Evolutionary conservation across 2,113 vertebrate genomes (phyloP), one percentile per base, ranked within the genome.

Genomic region (Indri indri): DNA sequence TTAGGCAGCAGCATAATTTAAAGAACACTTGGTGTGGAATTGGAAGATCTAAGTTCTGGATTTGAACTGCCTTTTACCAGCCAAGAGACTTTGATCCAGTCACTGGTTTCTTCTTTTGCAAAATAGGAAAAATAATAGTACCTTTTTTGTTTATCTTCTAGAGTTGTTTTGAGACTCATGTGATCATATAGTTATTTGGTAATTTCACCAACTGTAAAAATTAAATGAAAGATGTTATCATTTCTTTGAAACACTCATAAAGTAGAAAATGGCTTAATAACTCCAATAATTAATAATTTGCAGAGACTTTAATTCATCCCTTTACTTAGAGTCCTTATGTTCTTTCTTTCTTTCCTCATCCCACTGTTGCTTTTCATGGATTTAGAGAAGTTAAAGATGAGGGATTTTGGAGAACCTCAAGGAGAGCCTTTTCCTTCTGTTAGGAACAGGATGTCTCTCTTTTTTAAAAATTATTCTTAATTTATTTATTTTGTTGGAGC

Each of bases 101-200:
- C 25, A 32, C 61, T 42, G 34, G 37, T 74, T 82, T 96, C 54
- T 83, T 95, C 10, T 63, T 65, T 47, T 76, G 30, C 8, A 85
- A 66, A 90, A 68, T 1, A 92, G 47, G 34, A 61, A 81, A 90
- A 80, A 40, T 1, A 42, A 52, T 40, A 65, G 2, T 73, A n/a
- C 6, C 25, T 91, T 87, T 94, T n/a, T 7, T 8, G 40, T 42
- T 90, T 88, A 65, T 61, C 61, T 88, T 52, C 37, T 90, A n/a
- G 59, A n/a, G 47, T 89, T 82, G 23, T 90, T 92, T 76, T 68
- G 27, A 93, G 79, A 94, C 16, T 34, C 85, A 91, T 86, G 40
- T 50, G 82, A 89, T 73, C 12, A 89, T 76, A 23, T 37, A 93
- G 59, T 77, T 66, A 50, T 84, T 57, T 59, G 74, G 18, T 30